phyloP scores from a whole-genome alignment of 1,140 invertebrate genomes.

The Bombus balteatus region DNA sequence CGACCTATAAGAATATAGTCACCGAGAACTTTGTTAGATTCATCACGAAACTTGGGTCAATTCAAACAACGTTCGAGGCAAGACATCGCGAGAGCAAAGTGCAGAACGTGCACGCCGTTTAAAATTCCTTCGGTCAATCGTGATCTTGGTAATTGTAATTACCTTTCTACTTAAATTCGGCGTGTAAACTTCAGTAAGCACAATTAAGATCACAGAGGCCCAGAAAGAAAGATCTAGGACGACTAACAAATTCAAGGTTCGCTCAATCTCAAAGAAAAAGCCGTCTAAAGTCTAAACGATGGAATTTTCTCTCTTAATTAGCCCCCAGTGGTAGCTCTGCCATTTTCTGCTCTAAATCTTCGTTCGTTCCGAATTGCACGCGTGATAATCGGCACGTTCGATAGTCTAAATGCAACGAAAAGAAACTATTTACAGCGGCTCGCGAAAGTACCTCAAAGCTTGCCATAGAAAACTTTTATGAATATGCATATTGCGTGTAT shows the following conservation, averaged over 20 bases:
- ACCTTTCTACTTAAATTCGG: neutral
- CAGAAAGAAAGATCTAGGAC: neutral
- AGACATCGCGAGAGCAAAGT: neutral
- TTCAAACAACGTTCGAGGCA: neutral
- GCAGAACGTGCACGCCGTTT: neutral
- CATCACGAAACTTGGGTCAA: neutral
- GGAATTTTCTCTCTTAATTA: neutral
- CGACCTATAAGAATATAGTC: neutral
- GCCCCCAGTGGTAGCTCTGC: no score
- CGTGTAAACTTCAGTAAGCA: neutral
- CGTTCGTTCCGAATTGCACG: neutral
- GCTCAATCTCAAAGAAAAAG: neutral
- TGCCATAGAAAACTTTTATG: neutral
- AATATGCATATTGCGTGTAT: no score
- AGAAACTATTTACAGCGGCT: neutral
- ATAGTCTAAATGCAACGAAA: neutral
- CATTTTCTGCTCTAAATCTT: conserved; percentile 11
- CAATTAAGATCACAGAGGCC: neutral
- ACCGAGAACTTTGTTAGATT: neutral
- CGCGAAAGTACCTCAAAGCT: neutral
- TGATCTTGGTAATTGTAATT: neutral
- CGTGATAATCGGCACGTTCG: neutral
- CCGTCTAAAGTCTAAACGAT: neutral
- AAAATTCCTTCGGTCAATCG: neutral
- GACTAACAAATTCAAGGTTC: neutral